Base-by-base conservation (phyloP, 1,140 invertebrate species). In the Lordiphosa collinella region DNA sequence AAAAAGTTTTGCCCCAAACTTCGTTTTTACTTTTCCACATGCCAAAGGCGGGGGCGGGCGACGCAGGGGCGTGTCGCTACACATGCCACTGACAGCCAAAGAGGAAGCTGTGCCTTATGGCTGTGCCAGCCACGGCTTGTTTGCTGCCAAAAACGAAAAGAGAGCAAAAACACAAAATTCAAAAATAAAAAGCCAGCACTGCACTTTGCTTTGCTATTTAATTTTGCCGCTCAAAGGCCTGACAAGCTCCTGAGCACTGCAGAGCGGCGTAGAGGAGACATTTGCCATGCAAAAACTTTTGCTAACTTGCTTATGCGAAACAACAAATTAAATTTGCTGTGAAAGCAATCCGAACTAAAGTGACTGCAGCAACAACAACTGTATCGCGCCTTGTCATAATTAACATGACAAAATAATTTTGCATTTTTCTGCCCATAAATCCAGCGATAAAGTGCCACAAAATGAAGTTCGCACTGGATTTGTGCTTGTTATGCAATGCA, bases 21-120 rank as follows among this genome's bases (percentile, higher is more conserved):
- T 84, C 72, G 78, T 78, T 84, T 78, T 84, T 82, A 84, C 78
- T 82, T 82, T 84, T 82, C 51, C 76, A 82, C 78, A 82, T 84
- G 72, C 76, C 71, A 67, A 47, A 60, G 22, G 34, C 10, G 31
- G 13, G 32, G 1, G 11, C n/a, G 13, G 12, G 35, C 46, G 32
- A n/a, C 12, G 14, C 13, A 38, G 34, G 43, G 43, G 56, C 70
- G 48, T 60, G 46, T 35, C 57, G 58, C 57, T 55, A 57, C 75
- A 80, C 76, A 80, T 80, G 76, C 51, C 71, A 71, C 57, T 82
- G 76, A 80, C 76, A 80, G 71, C 37, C 50, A 52, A 61, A 72
- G 38, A 57, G 62, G 62, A 56, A 59, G 59, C 71, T 80, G 75
- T 82, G 68, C 64, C 64, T 67, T 67, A 67, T 67, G 63, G 75